These are phyloP conservation scores for Amphimedon queenslandica DNA, from an alignment of 37 sponge, comb jelly and placozoan species.

Conservation along the genomic window DNA sequence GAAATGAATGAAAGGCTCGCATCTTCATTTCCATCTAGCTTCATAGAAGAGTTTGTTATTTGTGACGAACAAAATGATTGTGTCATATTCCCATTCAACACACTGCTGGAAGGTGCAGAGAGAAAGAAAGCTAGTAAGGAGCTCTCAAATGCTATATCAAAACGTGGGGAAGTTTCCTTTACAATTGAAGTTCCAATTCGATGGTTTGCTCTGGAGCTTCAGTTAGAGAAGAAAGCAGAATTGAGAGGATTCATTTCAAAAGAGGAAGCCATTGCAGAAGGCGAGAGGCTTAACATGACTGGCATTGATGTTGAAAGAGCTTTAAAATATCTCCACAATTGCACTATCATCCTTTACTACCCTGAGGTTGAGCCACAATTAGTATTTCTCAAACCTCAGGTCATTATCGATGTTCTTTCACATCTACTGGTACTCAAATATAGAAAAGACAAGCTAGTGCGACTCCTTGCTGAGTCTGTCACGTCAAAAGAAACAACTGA, in stretches of 20 bases:
- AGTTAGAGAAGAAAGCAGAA: not conserved
- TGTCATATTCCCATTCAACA: too few species aligned
- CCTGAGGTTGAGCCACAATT: not conserved
- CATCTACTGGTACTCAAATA: not conserved
- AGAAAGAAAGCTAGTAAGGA: too few species aligned
- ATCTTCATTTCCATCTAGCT: too few species aligned
- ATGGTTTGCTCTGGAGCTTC: not conserved
- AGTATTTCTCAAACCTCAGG: conserved; percentile 1
- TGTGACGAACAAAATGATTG: too few species aligned
- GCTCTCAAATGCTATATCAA: too few species aligned
- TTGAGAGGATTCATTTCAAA: not conserved
- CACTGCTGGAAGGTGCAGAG: too few species aligned
- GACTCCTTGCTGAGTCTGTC: too few species aligned
- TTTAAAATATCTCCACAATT: not conserved
- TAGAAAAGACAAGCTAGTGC: too few species aligned
- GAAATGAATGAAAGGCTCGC: too few species aligned
- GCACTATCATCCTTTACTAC: not conserved
- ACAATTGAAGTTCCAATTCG: not conserved
- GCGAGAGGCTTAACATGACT: not conserved
- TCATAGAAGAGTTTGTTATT: too few species aligned
- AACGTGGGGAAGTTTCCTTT: too few species aligned
- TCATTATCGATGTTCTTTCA: not conserved
- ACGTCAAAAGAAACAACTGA: too few species aligned
- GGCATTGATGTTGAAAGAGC: not conserved
- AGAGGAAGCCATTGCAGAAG: not conserved